Conservation (phyloP, 1,140 invertebrate species). For the Latrodectus geometricus region DNA sequence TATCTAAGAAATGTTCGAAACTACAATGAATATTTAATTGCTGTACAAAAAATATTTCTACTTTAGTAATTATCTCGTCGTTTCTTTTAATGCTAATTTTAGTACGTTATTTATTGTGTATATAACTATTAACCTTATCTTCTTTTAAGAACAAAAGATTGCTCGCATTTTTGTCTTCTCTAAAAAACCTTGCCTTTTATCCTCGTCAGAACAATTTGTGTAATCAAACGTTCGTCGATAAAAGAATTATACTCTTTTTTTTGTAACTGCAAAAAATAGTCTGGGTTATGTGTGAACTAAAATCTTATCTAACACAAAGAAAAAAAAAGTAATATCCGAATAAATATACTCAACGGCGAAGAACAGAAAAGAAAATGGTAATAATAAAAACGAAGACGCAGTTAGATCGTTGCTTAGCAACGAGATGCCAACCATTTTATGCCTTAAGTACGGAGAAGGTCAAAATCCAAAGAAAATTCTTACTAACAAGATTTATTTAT, state of each 20-base stretch:
- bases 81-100: not conserved
- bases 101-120: not conserved
- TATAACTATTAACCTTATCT: not conserved
- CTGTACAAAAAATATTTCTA: too few relatives aligned
- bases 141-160: not conserved
- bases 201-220: not conserved
- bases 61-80: not conserved
- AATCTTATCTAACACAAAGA: constrained; percentile 40
- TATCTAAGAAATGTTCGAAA: too few relatives aligned
- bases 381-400: not conserved
- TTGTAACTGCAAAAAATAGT: not conserved
- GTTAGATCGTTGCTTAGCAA: constrained; percentile 38
- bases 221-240: not conserved
- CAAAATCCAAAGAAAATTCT: constrained; percentile 47
- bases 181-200: not conserved
- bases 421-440: constrained; percentile 46
- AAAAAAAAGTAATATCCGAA: constrained; percentile 40
- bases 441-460: constrained; percentile 47
- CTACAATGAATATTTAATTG: too few relatives aligned
- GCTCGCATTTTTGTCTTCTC: not conserved
- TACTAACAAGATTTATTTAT: constrained; percentile 56
- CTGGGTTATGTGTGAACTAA: constrained; percentile 18
- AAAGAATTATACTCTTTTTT: not conserved
- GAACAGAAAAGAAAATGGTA: constrained; percentile 18
- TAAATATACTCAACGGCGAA: constrained; percentile 45